Conservation (phyloP, 2,888 invertebrate genomes). For the Myathropa florea region DNA sequence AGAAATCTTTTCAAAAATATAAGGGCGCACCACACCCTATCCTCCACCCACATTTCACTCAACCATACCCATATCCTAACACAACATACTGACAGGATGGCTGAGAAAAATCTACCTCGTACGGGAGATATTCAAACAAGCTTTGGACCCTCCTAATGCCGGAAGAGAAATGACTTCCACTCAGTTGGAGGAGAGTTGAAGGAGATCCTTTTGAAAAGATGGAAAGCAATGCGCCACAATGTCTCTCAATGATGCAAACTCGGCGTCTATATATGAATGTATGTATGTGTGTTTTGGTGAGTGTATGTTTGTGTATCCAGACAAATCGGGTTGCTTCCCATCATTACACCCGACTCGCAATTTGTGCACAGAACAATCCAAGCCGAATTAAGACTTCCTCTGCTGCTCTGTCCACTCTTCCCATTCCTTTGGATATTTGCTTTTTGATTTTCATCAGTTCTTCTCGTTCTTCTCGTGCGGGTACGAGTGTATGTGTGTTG, state of each 20-base stretch:
- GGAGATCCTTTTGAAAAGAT: background rate
- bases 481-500: background rate
- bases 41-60: background rate
- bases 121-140: background rate
- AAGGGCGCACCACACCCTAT: background rate
- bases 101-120: background rate
- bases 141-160: conserved; percentile 50
- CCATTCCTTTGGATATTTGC: background rate
- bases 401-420: background rate
- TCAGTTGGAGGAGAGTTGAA: conserved; percentile 3
- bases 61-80: background rate
- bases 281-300: background rate
- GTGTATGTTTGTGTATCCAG: background rate
- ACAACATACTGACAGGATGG: background rate
- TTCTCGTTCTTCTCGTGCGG: background rate
- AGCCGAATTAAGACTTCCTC: conserved; percentile 46
- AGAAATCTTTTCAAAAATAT: conserved; percentile 43
- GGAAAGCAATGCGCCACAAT: conserved; percentile 24
- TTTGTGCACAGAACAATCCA: conserved; percentile 34
- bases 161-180: conserved; percentile 61
- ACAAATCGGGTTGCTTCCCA: conserved; percentile 41
- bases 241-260: conserved; percentile 38
- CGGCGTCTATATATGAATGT: background rate
- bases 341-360: conserved; percentile 30
- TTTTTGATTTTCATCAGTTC: conserved; percentile 19